A percentile compares a stretch with the other conserved stretches of the same genome.
Conservation (phyloP, 2,888 invertebrate species). For the Macrophya annulata region DNA sequence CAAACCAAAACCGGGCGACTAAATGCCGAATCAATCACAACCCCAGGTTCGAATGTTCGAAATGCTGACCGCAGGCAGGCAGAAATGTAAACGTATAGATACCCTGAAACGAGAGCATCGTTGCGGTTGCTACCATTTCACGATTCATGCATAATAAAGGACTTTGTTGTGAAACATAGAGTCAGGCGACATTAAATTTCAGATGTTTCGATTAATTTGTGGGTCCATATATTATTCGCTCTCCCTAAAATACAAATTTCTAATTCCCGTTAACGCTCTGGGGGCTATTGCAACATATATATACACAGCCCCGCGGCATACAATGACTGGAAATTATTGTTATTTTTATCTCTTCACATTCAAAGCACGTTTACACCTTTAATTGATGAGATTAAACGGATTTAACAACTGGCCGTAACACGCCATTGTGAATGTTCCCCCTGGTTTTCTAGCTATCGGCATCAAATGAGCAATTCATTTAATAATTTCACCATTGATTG, state of each 20-base stretch:
- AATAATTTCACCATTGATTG: constrained; percentile 72
- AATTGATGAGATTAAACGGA: constrained; percentile 32
- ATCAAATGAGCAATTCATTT: constrained; percentile 74
- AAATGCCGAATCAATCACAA: constrained; percentile 76
- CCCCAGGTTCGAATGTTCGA: constrained; percentile 70
- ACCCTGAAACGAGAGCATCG: constrained; percentile 62
- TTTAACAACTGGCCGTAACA: constrained; percentile 39
- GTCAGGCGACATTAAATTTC: constrained; percentile 39
- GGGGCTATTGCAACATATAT: neutral
- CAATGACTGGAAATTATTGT: constrained; percentile 7
- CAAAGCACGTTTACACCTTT: constrained; percentile 22
- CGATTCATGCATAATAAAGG: constrained; percentile 73
- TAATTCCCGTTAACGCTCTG: constrained; percentile 21
- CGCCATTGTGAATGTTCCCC: constrained; percentile 13
- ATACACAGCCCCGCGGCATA: neutral
- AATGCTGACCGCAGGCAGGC: constrained; percentile 61
- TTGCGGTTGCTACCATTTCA: constrained; percentile 73
- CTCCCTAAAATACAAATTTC: neutral
- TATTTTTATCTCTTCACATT: constrained; percentile 28
- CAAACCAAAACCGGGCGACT: constrained; percentile 76
- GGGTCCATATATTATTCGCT: neutral
- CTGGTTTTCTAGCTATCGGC: constrained; percentile 68
- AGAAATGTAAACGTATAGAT: constrained; percentile 56
- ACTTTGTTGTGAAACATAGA: constrained; percentile 55
- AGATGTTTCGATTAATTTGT: constrained; percentile 42